These are phyloP conservation scores for Lutjanus erythropterus DNA, from an alignment of 2,113 vertebrate species.

Conservation along the genomic window DNA sequence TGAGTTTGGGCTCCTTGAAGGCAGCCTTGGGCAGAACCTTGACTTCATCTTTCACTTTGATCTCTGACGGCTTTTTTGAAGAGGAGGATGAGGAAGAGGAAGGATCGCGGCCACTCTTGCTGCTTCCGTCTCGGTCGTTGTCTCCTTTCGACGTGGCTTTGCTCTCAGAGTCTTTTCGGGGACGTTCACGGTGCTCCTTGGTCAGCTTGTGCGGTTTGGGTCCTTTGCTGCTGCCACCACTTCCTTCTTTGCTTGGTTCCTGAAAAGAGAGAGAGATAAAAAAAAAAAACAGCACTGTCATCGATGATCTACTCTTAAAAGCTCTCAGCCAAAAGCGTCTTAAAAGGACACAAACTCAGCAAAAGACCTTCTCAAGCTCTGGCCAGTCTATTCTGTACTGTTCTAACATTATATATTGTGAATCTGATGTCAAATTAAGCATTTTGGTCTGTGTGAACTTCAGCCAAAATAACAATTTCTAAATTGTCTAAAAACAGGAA, in stretches of 20 bases:
- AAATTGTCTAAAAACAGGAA: not conserved
- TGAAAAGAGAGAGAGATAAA: too few species aligned
- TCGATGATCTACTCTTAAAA: not conserved
- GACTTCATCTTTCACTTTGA: slow-evolving; percentile 94
- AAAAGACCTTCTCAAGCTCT: not conserved
- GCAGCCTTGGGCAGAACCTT: slow-evolving; percentile 94
- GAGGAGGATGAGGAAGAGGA: slow-evolving; percentile 82
- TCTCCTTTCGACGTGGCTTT: slow-evolving; percentile 89
- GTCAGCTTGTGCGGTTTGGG: slow-evolving; percentile 94
- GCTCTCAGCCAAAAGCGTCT: not conserved
- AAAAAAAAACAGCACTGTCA: slow-evolving; percentile 5
- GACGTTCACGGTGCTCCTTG: slow-evolving; percentile 96
- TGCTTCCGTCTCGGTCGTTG: slow-evolving; percentile 88
- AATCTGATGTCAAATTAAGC: slow-evolving; percentile 1
- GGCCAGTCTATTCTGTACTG: not conserved
- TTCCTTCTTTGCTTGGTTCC: slow-evolving; percentile 87
- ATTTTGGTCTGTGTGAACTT: not conserved
- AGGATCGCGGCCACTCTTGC: slow-evolving; percentile 81
- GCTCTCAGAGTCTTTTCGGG: slow-evolving; percentile 97
- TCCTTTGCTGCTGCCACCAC: slow-evolving; percentile 86
- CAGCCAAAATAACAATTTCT: not conserved
- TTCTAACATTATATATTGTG: not conserved
- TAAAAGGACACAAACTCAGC: not conserved
- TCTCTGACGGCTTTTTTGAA: slow-evolving; percentile 90
- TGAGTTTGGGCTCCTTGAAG: slow-evolving; percentile 98